Percentiles rank a stretch among this genome's conserved stretches.
phyloP scores from a whole-genome alignment of 2,888 invertebrate species.

The Polylopha cassiicola region DNA sequence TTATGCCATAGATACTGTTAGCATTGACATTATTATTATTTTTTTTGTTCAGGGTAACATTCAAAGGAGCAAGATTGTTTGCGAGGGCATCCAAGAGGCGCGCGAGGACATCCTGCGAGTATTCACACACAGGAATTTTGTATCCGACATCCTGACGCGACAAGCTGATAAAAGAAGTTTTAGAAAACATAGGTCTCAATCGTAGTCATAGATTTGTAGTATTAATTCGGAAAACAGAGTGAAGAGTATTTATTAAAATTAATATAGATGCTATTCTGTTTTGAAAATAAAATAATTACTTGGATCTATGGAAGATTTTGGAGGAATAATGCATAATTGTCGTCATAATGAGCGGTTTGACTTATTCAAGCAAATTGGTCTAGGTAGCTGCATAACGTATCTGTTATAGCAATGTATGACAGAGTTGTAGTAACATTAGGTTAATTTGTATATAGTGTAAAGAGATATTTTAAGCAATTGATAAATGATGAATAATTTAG shows the following conservation, averaged over 20 bases:
- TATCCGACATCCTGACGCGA: slow-evolving; percentile 91
- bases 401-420: background rate
- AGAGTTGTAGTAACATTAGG: slow-evolving; percentile 15
- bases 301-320: no score
- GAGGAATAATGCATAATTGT: no score
- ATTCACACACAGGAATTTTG: slow-evolving; percentile 92
- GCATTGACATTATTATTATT: background rate
- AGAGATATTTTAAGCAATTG: slow-evolving; percentile 37
- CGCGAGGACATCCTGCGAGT: slow-evolving; percentile 91
- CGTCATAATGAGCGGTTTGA: no score
- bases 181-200: slow-evolving; percentile 90
- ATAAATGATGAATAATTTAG: slow-evolving; percentile 35
- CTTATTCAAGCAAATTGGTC: no score
- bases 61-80: slow-evolving; percentile 94
- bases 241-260: no score
- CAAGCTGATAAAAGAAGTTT: slow-evolving; percentile 95
- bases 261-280: no score
- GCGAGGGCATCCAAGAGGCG: slow-evolving; percentile 94
- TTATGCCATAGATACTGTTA: background rate
- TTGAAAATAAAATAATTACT: no score
- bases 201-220: slow-evolving; percentile 38
- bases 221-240: background rate
- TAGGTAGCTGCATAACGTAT: background rate
- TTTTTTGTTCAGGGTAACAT: slow-evolving; percentile 96
- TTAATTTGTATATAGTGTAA: slow-evolving; percentile 32